Conservation (phyloP, 2,888 invertebrate species). For the Eilema caniola region DNA sequence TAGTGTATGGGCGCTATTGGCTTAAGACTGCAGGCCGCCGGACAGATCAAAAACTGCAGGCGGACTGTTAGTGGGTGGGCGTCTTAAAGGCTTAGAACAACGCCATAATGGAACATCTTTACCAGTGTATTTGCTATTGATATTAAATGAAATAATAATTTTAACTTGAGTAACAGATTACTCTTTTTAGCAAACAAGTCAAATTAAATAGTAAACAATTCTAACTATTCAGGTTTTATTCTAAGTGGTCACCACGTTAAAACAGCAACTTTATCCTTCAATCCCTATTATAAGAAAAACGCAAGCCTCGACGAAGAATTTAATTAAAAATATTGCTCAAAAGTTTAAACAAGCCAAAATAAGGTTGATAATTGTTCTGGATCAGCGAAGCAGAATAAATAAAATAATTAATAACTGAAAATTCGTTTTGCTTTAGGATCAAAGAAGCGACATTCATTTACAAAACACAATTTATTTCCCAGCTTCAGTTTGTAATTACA, state of each 20-base stretch:
- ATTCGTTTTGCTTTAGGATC: constrained; percentile 53
- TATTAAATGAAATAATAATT: too few relatives aligned
- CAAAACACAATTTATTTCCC: constrained; percentile 49
- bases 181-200: background rate
- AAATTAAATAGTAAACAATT: background rate
- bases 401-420: constrained; percentile 62
- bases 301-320: constrained; percentile 1
- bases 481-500: constrained; percentile 42
- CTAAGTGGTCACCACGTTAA: background rate
- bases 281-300: background rate
- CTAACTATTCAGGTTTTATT: background rate
- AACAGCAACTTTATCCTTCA: background rate
- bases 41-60: too few relatives aligned
- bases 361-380: constrained; percentile 52
- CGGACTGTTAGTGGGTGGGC: too few relatives aligned
- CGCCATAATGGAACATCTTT: too few relatives aligned
- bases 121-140: too few relatives aligned
- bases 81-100: too few relatives aligned
- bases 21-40: too few relatives aligned
- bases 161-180: background rate
- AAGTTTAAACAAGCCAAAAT: constrained; percentile 18
- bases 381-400: constrained; percentile 58
- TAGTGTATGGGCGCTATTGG: too few relatives aligned
- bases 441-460: constrained; percentile 53
- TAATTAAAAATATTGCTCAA: constrained; percentile 11